Evolutionary conservation across 2,888 invertebrate genomes (phyloP).

Genomic region (Acrocyrtus sp.): DNA sequence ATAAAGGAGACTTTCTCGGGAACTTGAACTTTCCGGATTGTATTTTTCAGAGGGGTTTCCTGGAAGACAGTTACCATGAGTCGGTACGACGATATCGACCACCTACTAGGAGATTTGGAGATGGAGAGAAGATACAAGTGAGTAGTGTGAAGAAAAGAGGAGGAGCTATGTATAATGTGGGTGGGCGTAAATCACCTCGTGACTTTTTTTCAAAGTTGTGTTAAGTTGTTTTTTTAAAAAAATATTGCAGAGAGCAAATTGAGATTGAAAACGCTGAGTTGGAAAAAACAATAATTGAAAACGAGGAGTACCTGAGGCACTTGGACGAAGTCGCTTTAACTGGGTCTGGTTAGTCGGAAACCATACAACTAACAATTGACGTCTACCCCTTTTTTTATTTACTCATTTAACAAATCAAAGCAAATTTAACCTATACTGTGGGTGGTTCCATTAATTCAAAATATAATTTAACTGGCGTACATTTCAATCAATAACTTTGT

Average conservation of each 20-base stretch:
- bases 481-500: background rate
- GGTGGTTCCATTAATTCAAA: no score
- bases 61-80: no score
- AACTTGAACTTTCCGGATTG: no score
- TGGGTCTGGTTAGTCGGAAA: slow-evolving; percentile 7
- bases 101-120: slow-evolving; percentile 16
- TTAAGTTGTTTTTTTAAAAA: background rate
- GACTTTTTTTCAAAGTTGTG: background rate
- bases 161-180: no score
- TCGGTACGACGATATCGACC: slow-evolving; percentile 22
- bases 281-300: slow-evolving; percentile 55
- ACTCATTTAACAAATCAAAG: no score
- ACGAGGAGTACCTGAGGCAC: slow-evolving; percentile 47
- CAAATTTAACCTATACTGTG: no score
- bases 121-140: slow-evolving; percentile 18
- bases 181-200: no score
- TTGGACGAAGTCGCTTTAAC: slow-evolving; percentile 34
- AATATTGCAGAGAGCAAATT: slow-evolving; percentile 55
- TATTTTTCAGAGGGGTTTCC: no score
- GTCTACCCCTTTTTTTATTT: no score
- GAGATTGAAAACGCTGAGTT: slow-evolving; percentile 58
- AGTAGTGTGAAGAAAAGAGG: background rate
- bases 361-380: no score
- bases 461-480: no score
- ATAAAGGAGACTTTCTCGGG: no score